Evolutionary conservation across 2,113 vertebrate genomes (phyloP), one percentile per base, ranked within the genome.

Genomic region (Hyaena hyaena): DNA sequence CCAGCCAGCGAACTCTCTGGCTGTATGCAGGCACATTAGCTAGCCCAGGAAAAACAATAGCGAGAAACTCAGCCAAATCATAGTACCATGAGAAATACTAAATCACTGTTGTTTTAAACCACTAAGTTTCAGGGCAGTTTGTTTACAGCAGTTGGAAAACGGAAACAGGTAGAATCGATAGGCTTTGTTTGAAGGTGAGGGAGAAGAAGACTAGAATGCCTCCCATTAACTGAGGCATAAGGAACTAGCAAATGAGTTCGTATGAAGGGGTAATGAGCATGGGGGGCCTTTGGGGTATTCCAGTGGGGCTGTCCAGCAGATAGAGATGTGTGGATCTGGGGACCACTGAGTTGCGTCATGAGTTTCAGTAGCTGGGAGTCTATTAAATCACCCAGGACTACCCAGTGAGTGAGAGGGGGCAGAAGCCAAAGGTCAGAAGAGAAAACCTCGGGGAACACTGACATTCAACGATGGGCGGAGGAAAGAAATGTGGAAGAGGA

Each of bases 341-440:
- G 23, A 10, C 58, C 12, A 48, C 43, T 86, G 35, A 28, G 14
- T 31, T 43, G 15, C 8, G 28, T 77, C 43, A 83, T 82, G 23
- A 55, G 65, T 24, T 43, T 69, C 58, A 76, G 69, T 24, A 74
- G 15, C 24, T 24, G 50, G 33, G 50, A 85, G n/a, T 24, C 11
- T n/a, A 39, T 71, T 65, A 80, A 82, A 31, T 83, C 55, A 50
- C 28, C 28, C 31, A 83, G 55, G 71, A 73, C 55, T n/a, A 92
- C 61, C 45, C 76, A 81, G 7, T 10, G 26, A 91, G 61, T 45
- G 48, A 68, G 58, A 61, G 7, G 76, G 65, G 50, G 28, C 48
- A 90, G 68, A 81, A 95, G 65, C 31, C 88, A 45, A 65, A 84
- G 31, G 43, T 86, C 94, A 92, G 73, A 95, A n/a, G 79, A 76